Evolutionary conservation across 53 echinoderm and acorn worm genomes (phyloP), one percentile per base, ranked within the genome.

Genomic region (Stichopus horrens): DNA sequence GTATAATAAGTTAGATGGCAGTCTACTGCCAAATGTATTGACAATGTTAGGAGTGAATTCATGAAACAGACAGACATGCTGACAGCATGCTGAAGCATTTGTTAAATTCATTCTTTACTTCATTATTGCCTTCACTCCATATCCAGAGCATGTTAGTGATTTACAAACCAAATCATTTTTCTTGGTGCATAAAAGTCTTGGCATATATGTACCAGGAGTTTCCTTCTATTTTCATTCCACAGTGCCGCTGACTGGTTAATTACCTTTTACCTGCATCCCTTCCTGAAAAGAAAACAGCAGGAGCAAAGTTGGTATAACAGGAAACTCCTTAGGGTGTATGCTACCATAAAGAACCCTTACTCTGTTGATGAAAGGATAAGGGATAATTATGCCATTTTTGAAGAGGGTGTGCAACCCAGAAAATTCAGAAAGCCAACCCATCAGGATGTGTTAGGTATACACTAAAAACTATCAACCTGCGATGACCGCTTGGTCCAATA

Each of bases 201-300:
- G 2, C 37, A 37, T 37, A 37, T 37, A 37, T 37, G 37, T 37
- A 37, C 37, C 37, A 37, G 37, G 37, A 37, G 37, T 37, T 37
- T 37, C 37, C 37, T 37, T 37, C 37, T 37, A 37, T 37, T 37
- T 37, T 37, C 2, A 37, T 37, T 37, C 37, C 37, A 68, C 74
- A 96, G 96, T 89, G 96, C 94, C 23, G 96, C 94, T 23, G 94
- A 96, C 86, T 93, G 93, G 92, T 93, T 94, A 92, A 93, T 96
- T 71, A 93, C 92, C 4, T 91, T 93, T 56, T 90, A 94, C 90
- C 88, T 96, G 16, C 86, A 96, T 55, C 86, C 91, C n/a, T 92
- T 91, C 90, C 84, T 94, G 52, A 66, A 88, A 76, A 57, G 76
- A 6, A 88, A 86, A 5, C 57, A 86, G 82, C 68, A 73, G 7